Conservation (phyloP, 2,113 vertebrate species). For the Aramus guarauna region DNA sequence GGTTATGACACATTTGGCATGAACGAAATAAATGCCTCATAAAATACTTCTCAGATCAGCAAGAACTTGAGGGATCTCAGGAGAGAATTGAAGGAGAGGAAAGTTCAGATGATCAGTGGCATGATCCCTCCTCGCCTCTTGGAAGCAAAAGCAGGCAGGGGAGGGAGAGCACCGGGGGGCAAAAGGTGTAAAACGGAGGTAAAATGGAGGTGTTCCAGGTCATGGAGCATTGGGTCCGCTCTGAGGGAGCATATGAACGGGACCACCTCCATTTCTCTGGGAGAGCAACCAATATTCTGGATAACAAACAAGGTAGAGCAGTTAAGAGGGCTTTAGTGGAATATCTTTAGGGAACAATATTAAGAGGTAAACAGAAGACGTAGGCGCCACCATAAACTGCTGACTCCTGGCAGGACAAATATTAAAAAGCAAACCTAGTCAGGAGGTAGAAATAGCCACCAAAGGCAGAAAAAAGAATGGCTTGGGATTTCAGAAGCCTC, state of each 20-base stretch:
- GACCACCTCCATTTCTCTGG: background rate
- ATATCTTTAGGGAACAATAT: background rate
- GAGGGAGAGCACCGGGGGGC: background rate
- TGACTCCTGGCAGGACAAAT: background rate
- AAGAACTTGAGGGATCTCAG: constrained; percentile 22
- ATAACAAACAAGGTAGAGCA: background rate
- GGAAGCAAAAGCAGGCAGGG: constrained; percentile 7
- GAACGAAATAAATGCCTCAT: background rate
- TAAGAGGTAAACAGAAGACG: background rate
- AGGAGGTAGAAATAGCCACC: background rate
- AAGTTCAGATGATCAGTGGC: background rate
- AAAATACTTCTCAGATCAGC: constrained; percentile 51
- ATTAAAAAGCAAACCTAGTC: background rate
- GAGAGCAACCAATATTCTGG: background rate
- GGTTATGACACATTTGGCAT: constrained; percentile 60
- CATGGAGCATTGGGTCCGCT: background rate
- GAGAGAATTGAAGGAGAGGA: constrained; percentile 22
- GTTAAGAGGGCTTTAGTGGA: constrained; percentile 5
- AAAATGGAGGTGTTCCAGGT: background rate
- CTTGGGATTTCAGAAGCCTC: background rate
- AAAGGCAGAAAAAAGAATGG: background rate
- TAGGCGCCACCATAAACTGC: background rate
- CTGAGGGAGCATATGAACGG: background rate
- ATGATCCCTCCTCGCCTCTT: background rate
- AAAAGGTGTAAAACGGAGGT: background rate